These are phyloP conservation scores for Aramus guarauna DNA, from an alignment of 2,113 vertebrate species.

Conservation along the genomic window DNA sequence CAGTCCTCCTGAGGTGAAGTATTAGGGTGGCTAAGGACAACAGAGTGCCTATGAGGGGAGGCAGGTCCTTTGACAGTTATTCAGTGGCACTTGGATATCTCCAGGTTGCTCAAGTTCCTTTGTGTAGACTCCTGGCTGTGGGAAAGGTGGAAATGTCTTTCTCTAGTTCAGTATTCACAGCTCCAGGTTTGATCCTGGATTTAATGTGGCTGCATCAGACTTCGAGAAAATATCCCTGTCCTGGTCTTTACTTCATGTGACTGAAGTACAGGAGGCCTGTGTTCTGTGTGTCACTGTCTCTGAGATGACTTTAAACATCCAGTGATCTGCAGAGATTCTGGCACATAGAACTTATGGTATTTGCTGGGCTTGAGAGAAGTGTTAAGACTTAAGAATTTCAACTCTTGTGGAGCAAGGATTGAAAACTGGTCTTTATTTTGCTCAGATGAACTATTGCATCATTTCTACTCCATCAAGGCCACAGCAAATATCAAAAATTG, in stretches of 20 bases:
- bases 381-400: background rate
- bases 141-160: background rate
- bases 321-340: background rate
- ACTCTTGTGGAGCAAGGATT: background rate
- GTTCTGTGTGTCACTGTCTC: background rate
- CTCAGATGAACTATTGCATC: background rate
- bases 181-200: background rate
- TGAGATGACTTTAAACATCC: background rate
- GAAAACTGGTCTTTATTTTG: background rate
- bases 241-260: background rate
- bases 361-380: background rate
- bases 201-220: background rate
- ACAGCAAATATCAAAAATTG: background rate
- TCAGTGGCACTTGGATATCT: fast-evolving
- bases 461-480: background rate
- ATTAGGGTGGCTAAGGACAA: background rate
- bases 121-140: background rate
- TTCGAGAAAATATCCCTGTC: background rate
- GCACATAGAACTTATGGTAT: fast-evolving
- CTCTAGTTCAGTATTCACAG: background rate
- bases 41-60: background rate
- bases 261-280: background rate
- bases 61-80: background rate
- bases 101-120: background rate
- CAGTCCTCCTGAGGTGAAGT: background rate